phyloP scores from a whole-genome alignment of 2,113 vertebrate genomes.

The Larimichthys crocea region DNA sequence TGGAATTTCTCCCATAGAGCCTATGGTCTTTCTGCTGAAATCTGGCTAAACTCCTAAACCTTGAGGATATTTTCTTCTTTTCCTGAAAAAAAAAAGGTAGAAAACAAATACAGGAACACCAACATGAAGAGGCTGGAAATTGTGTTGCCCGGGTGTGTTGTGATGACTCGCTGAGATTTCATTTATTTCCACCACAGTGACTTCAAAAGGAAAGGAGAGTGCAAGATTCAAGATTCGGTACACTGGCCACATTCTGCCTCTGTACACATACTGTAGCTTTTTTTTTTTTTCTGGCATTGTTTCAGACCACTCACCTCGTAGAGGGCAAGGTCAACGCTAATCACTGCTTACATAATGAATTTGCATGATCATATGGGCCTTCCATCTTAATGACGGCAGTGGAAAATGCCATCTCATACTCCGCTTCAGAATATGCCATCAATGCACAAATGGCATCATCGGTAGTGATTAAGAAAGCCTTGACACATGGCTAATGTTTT shows the following conservation, averaged over 20 bases:
- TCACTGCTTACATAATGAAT: conserved; percentile 75
- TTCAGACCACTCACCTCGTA: conserved; percentile 59
- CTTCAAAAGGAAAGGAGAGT: conserved; percentile 1
- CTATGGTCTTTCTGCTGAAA: conserved; percentile 26
- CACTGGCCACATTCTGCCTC: background rate
- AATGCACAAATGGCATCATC: conserved; percentile 70
- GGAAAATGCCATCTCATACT: conserved; percentile 70
- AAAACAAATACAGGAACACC: conserved; percentile 11
- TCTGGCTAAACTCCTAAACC: conserved; percentile 51
- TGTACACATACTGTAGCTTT: conserved; percentile 27
- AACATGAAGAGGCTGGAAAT: background rate
- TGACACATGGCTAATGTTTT: conserved; percentile 81
- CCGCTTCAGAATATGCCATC: conserved; percentile 71
- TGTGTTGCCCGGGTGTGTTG: background rate
- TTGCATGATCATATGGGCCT: conserved; percentile 69
- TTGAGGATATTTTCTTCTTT: conserved; percentile 31
- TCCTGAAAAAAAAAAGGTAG: background rate
- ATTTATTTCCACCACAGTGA: background rate
- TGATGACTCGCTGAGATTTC: background rate
- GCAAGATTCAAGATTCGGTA: no score
- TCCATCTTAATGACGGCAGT: conserved; percentile 64
- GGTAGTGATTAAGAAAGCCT: conserved; percentile 76
- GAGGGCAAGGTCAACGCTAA: conserved; percentile 75
- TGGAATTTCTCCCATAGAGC: conserved; percentile 40
- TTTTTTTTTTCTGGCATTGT: conserved; percentile 49